These are phyloP conservation scores for Podotricha telesiphe DNA, from an alignment of 2,888 invertebrate species.

Conservation along the genomic window DNA sequence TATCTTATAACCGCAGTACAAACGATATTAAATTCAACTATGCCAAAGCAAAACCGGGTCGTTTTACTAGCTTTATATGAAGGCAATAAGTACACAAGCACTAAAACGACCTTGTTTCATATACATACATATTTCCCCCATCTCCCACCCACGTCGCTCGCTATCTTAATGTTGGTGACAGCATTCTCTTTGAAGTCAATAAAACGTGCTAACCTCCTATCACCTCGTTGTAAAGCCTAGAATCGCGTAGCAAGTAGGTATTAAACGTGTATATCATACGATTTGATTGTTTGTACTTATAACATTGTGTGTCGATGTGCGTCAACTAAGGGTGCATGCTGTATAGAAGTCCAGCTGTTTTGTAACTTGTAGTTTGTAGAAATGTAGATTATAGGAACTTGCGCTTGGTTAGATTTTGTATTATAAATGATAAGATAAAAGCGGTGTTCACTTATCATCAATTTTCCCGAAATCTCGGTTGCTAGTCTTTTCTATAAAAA, in stretches of 20 bases:
- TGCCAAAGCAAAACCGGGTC: background rate
- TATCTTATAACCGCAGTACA: background rate
- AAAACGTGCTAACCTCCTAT: conserved; percentile 44
- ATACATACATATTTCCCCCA: conserved; percentile 35
- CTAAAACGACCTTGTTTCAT: conserved; percentile 38
- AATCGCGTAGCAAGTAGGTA: conserved; percentile 32
- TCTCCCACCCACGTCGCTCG: conserved; percentile 58
- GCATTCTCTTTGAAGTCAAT: conserved; percentile 42
- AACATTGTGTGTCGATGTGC: conserved; percentile 27
- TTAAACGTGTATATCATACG: conserved; percentile 28
- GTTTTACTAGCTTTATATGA: background rate
- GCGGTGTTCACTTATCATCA: too few species aligned
- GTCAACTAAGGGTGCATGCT: conserved; percentile 23
- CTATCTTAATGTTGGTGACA: conserved; percentile 55
- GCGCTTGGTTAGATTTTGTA: too few species aligned
- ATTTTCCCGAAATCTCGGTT: too few species aligned
- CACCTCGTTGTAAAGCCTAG: conserved; percentile 35
- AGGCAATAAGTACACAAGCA: background rate
- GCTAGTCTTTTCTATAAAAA: too few species aligned
- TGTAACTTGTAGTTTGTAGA: background rate
- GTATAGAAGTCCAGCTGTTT: conserved; percentile 19
- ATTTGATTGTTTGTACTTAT: conserved; percentile 37
- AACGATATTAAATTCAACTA: background rate
- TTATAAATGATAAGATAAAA: too few species aligned
- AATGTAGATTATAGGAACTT: background rate